These are phyloP conservation scores for Elephantulus edwardii DNA, from an alignment of 2,113 vertebrate species.

Conservation along the genomic window DNA sequence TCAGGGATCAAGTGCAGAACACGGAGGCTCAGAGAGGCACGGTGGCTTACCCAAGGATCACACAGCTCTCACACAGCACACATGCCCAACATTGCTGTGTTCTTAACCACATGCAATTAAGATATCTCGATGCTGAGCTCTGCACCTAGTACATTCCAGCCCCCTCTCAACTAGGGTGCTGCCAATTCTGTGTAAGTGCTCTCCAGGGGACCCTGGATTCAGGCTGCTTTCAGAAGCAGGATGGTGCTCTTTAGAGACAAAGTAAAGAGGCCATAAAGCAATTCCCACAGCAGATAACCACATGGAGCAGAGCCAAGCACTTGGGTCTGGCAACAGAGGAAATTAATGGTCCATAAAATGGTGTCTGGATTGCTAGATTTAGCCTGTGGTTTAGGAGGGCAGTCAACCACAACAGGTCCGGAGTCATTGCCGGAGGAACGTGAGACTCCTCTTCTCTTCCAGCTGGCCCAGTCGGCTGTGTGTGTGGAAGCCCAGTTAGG, in stretches of 20 bases:
- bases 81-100: background rate
- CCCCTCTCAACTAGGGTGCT: background rate
- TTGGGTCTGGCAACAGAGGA: background rate
- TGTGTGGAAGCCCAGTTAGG: fast-evolving
- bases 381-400: background rate
- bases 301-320: background rate
- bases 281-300: background rate
- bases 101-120: background rate
- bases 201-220: background rate
- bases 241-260: constrained; percentile 30
- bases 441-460: background rate
- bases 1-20: background rate
- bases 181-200: background rate
- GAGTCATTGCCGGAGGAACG: no score
- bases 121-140: fast-evolving
- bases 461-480: background rate
- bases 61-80: background rate
- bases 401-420: background rate
- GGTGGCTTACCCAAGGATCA: background rate
- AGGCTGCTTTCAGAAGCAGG: constrained; percentile 2
- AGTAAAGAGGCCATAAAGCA: constrained; percentile 51
- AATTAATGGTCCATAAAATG: background rate
- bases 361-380: background rate
- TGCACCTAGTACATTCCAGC: background rate
- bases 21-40: background rate